Conservation (phyloP, 2,113 vertebrate species). For the Corythaixoides concolor region DNA sequence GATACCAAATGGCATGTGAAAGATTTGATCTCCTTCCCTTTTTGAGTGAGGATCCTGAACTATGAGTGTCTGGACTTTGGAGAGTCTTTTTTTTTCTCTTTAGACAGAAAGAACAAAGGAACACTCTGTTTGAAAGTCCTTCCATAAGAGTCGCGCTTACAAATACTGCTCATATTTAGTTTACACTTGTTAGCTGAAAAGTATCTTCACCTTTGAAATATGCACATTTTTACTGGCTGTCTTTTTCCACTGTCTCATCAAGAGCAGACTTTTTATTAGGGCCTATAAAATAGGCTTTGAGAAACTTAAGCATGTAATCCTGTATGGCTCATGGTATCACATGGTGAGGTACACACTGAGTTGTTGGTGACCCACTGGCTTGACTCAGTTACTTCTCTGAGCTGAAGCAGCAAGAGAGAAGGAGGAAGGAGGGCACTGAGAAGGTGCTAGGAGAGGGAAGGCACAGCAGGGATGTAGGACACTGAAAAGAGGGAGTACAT, state of each 20-base stretch:
- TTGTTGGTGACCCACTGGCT: not conserved
- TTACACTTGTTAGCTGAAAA: not conserved
- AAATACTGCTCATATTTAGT: not conserved
- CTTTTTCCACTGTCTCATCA: not conserved
- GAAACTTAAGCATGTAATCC: not conserved
- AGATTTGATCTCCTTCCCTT: conserved; percentile 25
- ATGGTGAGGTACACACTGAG: not conserved
- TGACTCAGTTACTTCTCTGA: conserved; percentile 12
- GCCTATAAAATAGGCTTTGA: not conserved
- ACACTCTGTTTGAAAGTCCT: not conserved
- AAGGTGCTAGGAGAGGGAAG: not conserved
- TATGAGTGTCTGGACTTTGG: not conserved
- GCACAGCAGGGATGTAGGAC: not conserved
- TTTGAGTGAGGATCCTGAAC: not conserved
- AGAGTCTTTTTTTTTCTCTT: not conserved
- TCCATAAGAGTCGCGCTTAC: not conserved
- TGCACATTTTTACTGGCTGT: not conserved
- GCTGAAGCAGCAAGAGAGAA: not conserved
- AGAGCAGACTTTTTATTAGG: not conserved
- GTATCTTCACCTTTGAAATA: not conserved
- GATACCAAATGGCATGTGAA: conserved; percentile 48
- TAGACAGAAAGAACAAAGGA: not conserved
- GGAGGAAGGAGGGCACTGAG: not conserved
- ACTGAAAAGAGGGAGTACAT: not conserved
- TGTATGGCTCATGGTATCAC: not conserved